A percentile compares a stretch with the other conserved stretches of the same genome.
phyloP scores from a whole-genome alignment of 2,888 invertebrate species.

The Drosophila cyrtoloma region DNA sequence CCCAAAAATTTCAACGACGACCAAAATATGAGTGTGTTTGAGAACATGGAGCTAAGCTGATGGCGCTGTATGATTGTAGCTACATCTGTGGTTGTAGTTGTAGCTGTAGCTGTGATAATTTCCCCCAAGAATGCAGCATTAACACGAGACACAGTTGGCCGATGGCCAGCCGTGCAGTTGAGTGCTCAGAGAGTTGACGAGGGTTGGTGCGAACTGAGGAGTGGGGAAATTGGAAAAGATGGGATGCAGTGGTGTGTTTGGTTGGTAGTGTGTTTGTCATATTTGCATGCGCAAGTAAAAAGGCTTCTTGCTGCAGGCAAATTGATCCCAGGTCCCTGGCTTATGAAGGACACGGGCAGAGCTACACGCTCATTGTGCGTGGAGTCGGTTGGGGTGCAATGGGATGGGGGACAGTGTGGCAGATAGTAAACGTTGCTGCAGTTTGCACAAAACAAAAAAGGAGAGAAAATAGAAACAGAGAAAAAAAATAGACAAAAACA shows the following conservation, averaged over 20 bases:
- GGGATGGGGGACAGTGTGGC: conserved; percentile 20
- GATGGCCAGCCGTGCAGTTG: conserved; percentile 57
- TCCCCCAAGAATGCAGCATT: conserved; percentile 83
- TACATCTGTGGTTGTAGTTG: conserved; percentile 53
- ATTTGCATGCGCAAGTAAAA: conserved; percentile 81
- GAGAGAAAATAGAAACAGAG: conserved; percentile 8
- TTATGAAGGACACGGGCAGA: conserved; percentile 73
- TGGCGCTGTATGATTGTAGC: conserved; percentile 3
- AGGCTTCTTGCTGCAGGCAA: conserved; percentile 79
- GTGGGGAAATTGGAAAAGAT: conserved; percentile 17
- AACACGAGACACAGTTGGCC: conserved; percentile 78
- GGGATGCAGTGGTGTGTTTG: conserved; percentile 18
- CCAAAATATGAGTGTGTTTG: conserved; percentile 19
- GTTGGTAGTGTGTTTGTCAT: conserved; percentile 69
- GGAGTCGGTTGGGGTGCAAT: not conserved
- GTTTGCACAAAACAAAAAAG: conserved; percentile 39
- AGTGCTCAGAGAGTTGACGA: conserved; percentile 38
- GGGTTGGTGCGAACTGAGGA: not conserved
- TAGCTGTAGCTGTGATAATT: conserved; percentile 78
- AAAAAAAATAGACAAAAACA: conserved; percentile 17
- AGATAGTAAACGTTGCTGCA: conserved; percentile 76
- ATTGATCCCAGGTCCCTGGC: conserved; percentile 82
- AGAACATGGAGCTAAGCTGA: conserved; percentile 25
- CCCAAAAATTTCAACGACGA: conserved; percentile 29
- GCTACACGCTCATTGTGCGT: conserved; percentile 42